Percentiles rank a stretch among this genome's conserved stretches.
Evolutionary conservation across 2,888 invertebrate genomes (phyloP).

Genomic region (Meteorus cinctellus): DNA sequence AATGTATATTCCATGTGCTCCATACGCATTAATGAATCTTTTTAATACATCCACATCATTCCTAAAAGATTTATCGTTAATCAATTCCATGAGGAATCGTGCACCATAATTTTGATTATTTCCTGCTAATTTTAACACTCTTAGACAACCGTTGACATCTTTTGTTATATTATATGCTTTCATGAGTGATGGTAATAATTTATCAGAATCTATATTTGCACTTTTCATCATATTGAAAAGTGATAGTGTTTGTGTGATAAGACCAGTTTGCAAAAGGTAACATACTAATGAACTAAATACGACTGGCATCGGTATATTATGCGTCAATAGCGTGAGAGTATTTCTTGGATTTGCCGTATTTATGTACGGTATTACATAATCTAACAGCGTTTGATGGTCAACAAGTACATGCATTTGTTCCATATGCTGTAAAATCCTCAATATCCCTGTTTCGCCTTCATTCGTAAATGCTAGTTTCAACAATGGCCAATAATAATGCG

Average conservation of each 20-base stretch:
- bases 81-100: conserved; percentile 75
- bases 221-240: conserved; percentile 54
- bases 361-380: conserved; percentile 77
- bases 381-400: conserved; percentile 77
- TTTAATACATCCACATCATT: conserved; percentile 64
- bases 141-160: conserved; percentile 74
- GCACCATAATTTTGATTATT: conserved; percentile 77
- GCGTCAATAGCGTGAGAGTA: conserved; percentile 75
- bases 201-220: conserved; percentile 75
- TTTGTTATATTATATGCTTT: conserved; percentile 74
- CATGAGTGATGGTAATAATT: conserved; percentile 74
- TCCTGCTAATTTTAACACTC: conserved; percentile 74
- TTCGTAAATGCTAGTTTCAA: conserved; percentile 74
- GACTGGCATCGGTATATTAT: conserved; percentile 70
- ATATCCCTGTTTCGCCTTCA: conserved; percentile 77
- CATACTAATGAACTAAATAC: conserved; percentile 75
- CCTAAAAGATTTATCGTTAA: conserved; percentile 71
- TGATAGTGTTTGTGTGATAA: conserved; percentile 63
- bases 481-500: conserved; percentile 82
- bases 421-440: conserved; percentile 76
- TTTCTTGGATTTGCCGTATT: conserved; percentile 75
- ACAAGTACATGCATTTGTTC: conserved; percentile 75
- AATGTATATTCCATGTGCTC: conserved; percentile 55
- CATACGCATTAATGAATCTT: conserved; percentile 54
- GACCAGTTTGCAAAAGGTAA: conserved; percentile 73